Evolutionary conservation across 2,797 vertebrate genomes (phyloP), one percentile per base, ranked within the genome.

Genomic region (Astyanax mexicanus): DNA sequence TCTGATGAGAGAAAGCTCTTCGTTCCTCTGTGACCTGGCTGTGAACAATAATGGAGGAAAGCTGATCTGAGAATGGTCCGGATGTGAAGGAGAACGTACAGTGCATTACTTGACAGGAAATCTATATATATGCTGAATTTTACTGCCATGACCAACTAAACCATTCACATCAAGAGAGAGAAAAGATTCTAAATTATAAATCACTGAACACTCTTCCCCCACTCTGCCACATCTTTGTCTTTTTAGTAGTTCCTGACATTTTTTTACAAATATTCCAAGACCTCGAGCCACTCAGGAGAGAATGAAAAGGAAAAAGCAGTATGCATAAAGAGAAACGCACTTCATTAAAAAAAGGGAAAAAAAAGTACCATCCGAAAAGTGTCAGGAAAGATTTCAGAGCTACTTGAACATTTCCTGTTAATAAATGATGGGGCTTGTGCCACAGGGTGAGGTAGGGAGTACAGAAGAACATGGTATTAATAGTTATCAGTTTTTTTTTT

Each of bases 11-110:
- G 55, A 45, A 25, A 17, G 57, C 29, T 61, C 66, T 38, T 21
- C 21, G 66, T 38, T 49, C 72, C 58, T 54, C 49, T 49, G 77
- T 29, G 77, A 74, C 21, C 3, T 57, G 69, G 65, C 57, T 74
- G 65, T 38, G 29, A 55, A 62, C 38, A 55, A 35, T 69, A 57
- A 74, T 79, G 69, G 69, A 79, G 35, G 66, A 49, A 21, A 66
- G 64, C 29, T 32, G 69, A 72, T 72, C 40, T 21, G 40, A n/a
- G 69, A 71, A 35, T 11, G 37, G 35, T 37, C 47, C 49, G 67
- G 47, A 70, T 0, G 47, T 6, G 21, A 44, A 38, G 55, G 45
- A 17, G 25, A 25, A 7, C 4, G 23, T 45, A 54, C 62, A 8
- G 3, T 25, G 23, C 52, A n/a, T 17, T 17, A 2, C 17, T 35